Evolutionary conservation across 1,140 invertebrate species (phyloP).

Genomic region (Telenomus remus): DNA sequence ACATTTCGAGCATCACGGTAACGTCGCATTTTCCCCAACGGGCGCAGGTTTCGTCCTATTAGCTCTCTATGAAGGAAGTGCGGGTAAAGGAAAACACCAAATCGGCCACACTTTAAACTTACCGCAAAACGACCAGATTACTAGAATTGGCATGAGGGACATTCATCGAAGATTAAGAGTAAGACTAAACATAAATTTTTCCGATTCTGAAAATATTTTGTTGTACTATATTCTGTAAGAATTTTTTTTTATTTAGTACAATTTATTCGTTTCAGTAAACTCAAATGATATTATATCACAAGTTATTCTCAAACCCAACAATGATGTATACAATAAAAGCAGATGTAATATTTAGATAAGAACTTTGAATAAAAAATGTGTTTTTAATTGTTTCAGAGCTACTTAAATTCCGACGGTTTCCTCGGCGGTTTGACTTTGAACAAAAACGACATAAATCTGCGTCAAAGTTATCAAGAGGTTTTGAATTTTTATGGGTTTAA

Average conservation of each 20-base stretch:
- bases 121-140: slow-evolving; percentile 81
- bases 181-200: slow-evolving; percentile 67
- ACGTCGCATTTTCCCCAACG: slow-evolving; percentile 89
- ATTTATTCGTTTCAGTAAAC: too few relatives aligned
- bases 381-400: slow-evolving; percentile 77
- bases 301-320: too few relatives aligned
- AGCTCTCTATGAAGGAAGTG: slow-evolving; percentile 85
- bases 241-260: too few relatives aligned
- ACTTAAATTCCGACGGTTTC: slow-evolving; percentile 87
- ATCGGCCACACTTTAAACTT: slow-evolving; percentile 81
- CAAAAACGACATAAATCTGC: slow-evolving; percentile 83
- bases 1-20: slow-evolving; percentile 79
- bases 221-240: too few relatives aligned
- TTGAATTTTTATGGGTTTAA: slow-evolving; percentile 87
- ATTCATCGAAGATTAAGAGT: slow-evolving; percentile 85
- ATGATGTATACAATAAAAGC: not conserved
- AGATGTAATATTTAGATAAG: not conserved
- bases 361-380: not conserved
- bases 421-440: slow-evolving; percentile 85
- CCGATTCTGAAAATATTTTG: too few relatives aligned
- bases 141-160: slow-evolving; percentile 85
- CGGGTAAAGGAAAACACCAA: slow-evolving; percentile 81
- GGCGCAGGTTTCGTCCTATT: slow-evolving; percentile 85
- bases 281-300: too few relatives aligned
- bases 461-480: slow-evolving; percentile 81